Percentiles rank a stretch among this genome's conserved stretches.
Conservation (phyloP, 2,888 invertebrate species). For the Glyphotaelius pellucidus region DNA sequence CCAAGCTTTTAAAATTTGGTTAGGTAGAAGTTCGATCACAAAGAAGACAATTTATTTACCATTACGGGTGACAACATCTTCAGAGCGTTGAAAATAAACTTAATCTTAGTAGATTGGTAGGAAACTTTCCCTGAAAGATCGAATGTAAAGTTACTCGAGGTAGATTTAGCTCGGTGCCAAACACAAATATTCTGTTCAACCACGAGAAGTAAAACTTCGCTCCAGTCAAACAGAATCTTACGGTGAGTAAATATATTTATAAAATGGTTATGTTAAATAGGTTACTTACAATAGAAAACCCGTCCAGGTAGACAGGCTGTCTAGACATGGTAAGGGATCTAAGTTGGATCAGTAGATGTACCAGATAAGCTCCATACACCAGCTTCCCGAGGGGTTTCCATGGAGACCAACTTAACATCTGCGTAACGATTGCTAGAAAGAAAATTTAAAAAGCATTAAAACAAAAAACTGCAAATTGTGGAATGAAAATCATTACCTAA, state of each 20-base stretch:
- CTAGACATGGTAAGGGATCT: slow-evolving; percentile 75
- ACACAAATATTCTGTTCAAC: background rate
- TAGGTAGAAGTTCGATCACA: background rate
- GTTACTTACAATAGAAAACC: slow-evolving; percentile 70
- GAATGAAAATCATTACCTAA: background rate
- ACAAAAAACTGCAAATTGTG: background rate
- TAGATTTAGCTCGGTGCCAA: background rate
- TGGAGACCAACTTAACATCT: slow-evolving; percentile 77
- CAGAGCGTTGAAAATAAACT: too few species aligned
- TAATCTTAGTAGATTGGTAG: too few species aligned
- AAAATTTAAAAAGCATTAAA: slow-evolving; percentile 39
- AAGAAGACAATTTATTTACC: background rate
- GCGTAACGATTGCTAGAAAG: slow-evolving; percentile 72
- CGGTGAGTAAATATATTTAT: background rate
- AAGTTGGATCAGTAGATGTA: slow-evolving; percentile 76
- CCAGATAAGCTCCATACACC: slow-evolving; percentile 79
- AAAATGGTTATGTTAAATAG: background rate
- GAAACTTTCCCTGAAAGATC: background rate
- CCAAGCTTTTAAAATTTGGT: background rate
- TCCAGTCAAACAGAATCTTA: background rate
- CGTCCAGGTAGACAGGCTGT: slow-evolving; percentile 72
- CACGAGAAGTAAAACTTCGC: too few species aligned
- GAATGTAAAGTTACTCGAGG: background rate
- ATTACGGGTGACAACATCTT: background rate
- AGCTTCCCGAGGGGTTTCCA: slow-evolving; percentile 79